Base-by-base conservation (phyloP, 1,140 invertebrate species). In the Procambarus virginalis region DNA sequence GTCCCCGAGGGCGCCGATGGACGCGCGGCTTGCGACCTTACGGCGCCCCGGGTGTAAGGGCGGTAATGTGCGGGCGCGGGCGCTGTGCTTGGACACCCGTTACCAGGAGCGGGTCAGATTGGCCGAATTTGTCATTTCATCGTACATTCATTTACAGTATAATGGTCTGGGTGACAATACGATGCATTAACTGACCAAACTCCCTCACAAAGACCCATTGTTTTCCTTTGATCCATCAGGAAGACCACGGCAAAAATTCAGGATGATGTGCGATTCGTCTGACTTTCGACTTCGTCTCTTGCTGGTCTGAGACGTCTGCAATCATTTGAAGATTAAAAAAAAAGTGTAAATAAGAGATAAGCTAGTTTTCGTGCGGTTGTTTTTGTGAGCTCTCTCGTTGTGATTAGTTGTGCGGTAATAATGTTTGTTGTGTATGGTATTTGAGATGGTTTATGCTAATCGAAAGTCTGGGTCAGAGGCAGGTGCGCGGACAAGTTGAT, bases 151-250 rank as follows among this genome's bases (percentile, higher is more conserved):
- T 89, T 89, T 89, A 89, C 58, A 78, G 88, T 68, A 89, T 89
- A 89, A 89, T 89, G 81, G 88, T 60, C 51, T 58, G 87, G 88
- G 84, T 89, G 88, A 89, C 88, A 89, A 89, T 89, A 84, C 81
- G 81, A 84, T 89, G 78, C 88, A 89, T 89, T 89, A 89, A 89
- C 88, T 89, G 88, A 89, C 88, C 82, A 89, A 89, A 89, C 88
- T 89, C 88, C 88, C 48, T 75, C 88, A 89, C 88, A 89, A 89
- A 89, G 88, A 48, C 48, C 82, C 45, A 84, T 89, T 89, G 88
- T 89, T 70, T 89, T 70, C 88, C 48, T 84, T 84, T 84, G 88
- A 89, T 68, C 75, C 73, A 64, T 68, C 75, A 58, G 51, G 8
- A 12, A 81, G 76, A 60, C 79, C 20, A 70, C 80, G 58, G 88